Percentiles rank a stretch among this genome's conserved stretches.
phyloP scores from a whole-genome alignment of 2,113 vertebrate species.

The Phrynosoma blainvillii region DNA sequence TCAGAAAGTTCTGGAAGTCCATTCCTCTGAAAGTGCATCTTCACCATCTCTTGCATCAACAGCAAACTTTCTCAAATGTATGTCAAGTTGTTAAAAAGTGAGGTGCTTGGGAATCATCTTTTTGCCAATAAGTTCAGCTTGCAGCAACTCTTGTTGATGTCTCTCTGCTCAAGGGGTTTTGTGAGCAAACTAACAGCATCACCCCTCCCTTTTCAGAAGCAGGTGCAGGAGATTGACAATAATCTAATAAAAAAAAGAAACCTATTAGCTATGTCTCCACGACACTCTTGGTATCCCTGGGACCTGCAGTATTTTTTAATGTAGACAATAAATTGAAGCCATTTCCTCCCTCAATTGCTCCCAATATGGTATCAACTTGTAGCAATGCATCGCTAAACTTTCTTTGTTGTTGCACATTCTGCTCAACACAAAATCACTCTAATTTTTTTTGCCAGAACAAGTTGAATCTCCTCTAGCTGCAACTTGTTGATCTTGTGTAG shows the following conservation, averaged over 20 bases:
- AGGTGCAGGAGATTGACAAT: constrained; percentile 75
- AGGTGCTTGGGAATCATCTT: not conserved
- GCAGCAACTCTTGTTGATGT: constrained; percentile 53
- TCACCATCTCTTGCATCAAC: not conserved
- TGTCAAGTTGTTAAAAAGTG: not conserved
- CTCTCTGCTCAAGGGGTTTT: constrained; percentile 49
- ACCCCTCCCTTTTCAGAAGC: constrained; percentile 63
- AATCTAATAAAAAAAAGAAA: constrained; percentile 73
- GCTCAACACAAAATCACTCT: constrained; percentile 72
- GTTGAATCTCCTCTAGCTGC: constrained; percentile 56
- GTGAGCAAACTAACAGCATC: constrained; percentile 61
- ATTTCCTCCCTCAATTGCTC: constrained; percentile 77
- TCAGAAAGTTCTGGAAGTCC: too few species aligned
- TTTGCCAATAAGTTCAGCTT: constrained; percentile 26
- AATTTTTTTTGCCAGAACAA: constrained; percentile 63
- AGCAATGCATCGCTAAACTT: constrained; percentile 64
- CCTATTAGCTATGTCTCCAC: constrained; percentile 77
- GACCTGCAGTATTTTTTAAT: constrained; percentile 79
- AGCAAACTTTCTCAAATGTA: not conserved
- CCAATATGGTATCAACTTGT: constrained; percentile 72
- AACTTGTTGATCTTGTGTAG: constrained; percentile 59
- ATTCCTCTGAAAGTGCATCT: not conserved
- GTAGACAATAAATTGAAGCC: constrained; percentile 78
- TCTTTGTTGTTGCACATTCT: constrained; percentile 72
- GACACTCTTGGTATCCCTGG: constrained; percentile 76